Base-by-base conservation (phyloP, 2,888 invertebrate genomes). In the Lottia gigantea region DNA sequence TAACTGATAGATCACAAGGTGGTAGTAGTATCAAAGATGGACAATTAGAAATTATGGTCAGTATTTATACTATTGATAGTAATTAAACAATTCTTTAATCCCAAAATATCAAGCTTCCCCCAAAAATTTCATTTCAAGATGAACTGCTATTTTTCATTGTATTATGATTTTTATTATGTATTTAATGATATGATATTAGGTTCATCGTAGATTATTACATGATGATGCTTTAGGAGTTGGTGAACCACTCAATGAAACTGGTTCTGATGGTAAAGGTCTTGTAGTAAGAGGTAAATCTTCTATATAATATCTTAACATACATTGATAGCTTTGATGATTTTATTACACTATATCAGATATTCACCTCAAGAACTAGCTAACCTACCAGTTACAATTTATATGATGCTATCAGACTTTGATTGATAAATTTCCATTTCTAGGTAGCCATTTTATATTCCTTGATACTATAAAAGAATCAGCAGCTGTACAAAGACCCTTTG, bases 181-280 rank as follows among this genome's bases (percentile, higher is more conserved):
- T 6, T 55, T n/a, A 16, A 19, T 55, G 4, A 3, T n/a, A 55
- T 55, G 19, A 55, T 23, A 23, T 23, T 64, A 82, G 93, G 80
- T 96, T 2, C 97, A 98, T 85, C 91, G 98, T 68, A 91, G 96
- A 61, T 89, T 95, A 40, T 85, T 96, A 0, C 91, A 92, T 68
- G 98, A 98, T 80, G 98, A 99, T 86, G 93, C 93, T 0, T 95
- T 96, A 82, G 98, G 98, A 0, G 97, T 98, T 0, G 94, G 91
- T 0, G 97, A 98, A 88, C 92, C 97, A 0, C 88, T 98, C 0
- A 95, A 96, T 82, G 98, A 99, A 88, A 91, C 91, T 2, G 90
- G 90, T 25, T 78, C 78, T 23, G 86, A 88, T 80, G 89, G 88
- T 16, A 82, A 84, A 66, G 90, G 90, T 6, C 81, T 90, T 16